phyloP scores from a whole-genome alignment of 2,113 vertebrate genomes.

The Dromaius novaehollandiae region DNA sequence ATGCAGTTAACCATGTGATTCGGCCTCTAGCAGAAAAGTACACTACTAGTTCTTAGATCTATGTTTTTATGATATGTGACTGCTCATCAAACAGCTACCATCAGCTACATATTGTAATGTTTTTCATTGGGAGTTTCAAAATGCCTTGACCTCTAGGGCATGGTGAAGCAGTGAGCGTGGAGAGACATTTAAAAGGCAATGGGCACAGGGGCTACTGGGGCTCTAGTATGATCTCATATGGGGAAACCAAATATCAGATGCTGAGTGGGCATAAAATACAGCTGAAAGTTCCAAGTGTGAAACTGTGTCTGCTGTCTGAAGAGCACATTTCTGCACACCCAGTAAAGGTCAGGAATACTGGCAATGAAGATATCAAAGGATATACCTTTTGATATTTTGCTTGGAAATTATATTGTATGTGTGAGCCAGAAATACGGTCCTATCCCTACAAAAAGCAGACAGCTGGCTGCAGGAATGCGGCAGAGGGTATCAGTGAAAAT shows the following conservation, averaged over 20 bases:
- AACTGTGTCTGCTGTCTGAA: neutral
- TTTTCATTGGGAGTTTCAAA: neutral
- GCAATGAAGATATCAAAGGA: conserved; percentile 51
- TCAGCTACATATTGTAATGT: neutral
- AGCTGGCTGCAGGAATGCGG: conserved; percentile 43
- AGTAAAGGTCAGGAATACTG: conserved; percentile 17
- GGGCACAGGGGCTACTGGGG: neutral
- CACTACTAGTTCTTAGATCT: neutral
- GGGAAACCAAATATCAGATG: neutral
- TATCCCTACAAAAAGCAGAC: conserved; percentile 16
- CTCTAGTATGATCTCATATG: neutral
- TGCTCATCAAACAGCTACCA: neutral
- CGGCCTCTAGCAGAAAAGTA: neutral
- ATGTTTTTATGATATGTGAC: neutral
- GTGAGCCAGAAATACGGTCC: conserved; percentile 28
- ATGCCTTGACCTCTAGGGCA: neutral
- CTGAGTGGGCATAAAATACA: neutral
- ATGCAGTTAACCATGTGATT: neutral
- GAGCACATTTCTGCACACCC: neutral
- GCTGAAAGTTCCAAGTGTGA: neutral
- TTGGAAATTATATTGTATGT: conserved; percentile 22
- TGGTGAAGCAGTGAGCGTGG: neutral
- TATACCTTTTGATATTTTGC: conserved; percentile 52
- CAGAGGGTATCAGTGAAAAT: conserved; percentile 33
- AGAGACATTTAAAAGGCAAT: neutral